Evolutionary conservation across 2,797 vertebrate species (phyloP).

Genomic region (Centropyge bicolor): DNA sequence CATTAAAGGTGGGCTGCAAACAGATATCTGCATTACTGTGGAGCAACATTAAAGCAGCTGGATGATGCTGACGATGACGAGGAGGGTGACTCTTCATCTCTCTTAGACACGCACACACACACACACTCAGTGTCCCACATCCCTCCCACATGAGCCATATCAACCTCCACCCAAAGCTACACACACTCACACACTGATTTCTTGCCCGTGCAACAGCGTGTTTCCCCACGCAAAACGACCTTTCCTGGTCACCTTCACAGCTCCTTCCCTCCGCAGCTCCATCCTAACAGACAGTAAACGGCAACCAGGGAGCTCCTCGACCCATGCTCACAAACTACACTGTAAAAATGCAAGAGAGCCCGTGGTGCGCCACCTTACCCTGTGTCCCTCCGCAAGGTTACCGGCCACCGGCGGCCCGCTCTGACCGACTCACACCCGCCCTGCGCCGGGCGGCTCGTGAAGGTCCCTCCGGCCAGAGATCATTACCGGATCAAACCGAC

Average conservation of each 20-base stretch:
- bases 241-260: slow-evolving; percentile 88
- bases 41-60: slow-evolving; percentile 23
- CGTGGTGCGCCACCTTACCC: slow-evolving; percentile 76
- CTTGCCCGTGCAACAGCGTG: slow-evolving; percentile 44
- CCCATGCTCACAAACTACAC: slow-evolving; percentile 26
- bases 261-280: slow-evolving; percentile 46
- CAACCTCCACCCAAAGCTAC: slow-evolving; percentile 33
- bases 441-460: slow-evolving; percentile 41
- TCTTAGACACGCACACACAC: not conserved
- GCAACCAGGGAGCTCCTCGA: slow-evolving; percentile 37
- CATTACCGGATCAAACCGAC: slow-evolving; percentile 42
- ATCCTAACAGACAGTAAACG: slow-evolving; percentile 4
- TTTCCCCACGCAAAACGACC: slow-evolving; percentile 81
- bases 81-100: slow-evolving; percentile 15
- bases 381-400: slow-evolving; percentile 85
- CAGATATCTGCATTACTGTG: slow-evolving; percentile 60
- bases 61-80: slow-evolving; percentile 13
- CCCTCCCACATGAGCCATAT: slow-evolving; percentile 20
- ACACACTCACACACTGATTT: slow-evolving; percentile 21
- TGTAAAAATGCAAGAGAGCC: slow-evolving; percentile 11
- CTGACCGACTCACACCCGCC: slow-evolving; percentile 47
- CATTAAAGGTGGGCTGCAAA: slow-evolving; percentile 62
- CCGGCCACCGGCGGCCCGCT: slow-evolving; percentile 66
- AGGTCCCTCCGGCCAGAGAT: slow-evolving; percentile 60
- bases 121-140: slow-evolving; percentile 26